Evolutionary conservation across 2,113 vertebrate genomes (phyloP).

Genomic region (Tautogolabrus adspersus): DNA sequence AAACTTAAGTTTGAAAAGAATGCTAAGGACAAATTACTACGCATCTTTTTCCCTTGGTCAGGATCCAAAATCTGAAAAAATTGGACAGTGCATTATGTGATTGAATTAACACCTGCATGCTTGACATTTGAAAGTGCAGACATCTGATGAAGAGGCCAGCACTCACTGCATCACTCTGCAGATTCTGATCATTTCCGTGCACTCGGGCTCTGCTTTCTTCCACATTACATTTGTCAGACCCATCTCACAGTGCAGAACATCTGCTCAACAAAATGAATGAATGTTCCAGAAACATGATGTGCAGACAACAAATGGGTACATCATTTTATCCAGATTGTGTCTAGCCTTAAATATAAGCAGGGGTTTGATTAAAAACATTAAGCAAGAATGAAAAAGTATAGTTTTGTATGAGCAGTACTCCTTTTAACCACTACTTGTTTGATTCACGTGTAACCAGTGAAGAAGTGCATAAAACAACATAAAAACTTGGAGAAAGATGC

Average conservation of each 20-base stretch:
- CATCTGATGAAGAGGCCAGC: conserved; percentile 45
- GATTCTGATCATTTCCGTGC: conserved; percentile 1
- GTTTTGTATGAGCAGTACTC: not conserved
- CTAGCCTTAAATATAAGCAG: not conserved
- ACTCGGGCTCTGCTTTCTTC: conserved; percentile 26
- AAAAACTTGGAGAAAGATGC: too few species aligned
- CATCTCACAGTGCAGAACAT: conserved; percentile 4
- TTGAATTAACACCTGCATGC: conserved; percentile 43
- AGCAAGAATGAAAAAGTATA: not conserved
- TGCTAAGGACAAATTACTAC: not conserved
- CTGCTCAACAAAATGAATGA: conserved; percentile 3
- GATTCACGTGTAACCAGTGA: too few species aligned
- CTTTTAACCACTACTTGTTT: too few species aligned
- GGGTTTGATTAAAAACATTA: not conserved
- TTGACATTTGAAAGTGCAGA: conserved; percentile 55
- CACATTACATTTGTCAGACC: conserved; percentile 7
- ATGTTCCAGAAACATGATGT: conserved; percentile 7
- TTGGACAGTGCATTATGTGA: conserved; percentile 28
- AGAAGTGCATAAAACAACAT: too few species aligned
- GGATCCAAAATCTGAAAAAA: not conserved
- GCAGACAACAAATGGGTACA: conserved; percentile 21
- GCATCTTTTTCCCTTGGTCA: not conserved
- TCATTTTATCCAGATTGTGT: conserved; percentile 18
- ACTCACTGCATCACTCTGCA: conserved; percentile 27
- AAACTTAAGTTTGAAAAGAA: too few species aligned